Evolutionary conservation across 2,113 vertebrate genomes (phyloP).

Genomic region (Neomonachus schauinslandi): DNA sequence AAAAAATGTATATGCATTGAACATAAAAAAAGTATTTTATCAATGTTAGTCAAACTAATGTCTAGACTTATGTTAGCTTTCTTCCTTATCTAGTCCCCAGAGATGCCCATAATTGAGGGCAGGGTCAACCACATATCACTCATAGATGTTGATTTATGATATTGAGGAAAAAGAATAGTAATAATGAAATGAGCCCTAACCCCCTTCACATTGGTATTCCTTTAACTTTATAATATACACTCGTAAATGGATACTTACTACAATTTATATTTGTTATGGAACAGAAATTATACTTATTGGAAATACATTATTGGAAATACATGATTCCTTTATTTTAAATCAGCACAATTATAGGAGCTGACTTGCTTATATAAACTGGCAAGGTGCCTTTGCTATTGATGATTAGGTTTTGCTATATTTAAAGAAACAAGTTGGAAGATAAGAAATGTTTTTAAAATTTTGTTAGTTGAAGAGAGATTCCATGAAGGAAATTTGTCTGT

Average conservation of each 20-base stretch:
- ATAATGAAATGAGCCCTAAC: neutral
- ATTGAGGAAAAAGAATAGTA: neutral
- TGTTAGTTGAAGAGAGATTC: neutral
- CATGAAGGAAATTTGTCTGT: neutral
- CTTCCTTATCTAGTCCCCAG: neutral
- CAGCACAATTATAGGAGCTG: neutral
- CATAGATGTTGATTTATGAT: neutral
- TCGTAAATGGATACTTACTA: neutral
- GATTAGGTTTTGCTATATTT: neutral
- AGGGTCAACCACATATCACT: neutral
- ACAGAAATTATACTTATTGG: neutral
- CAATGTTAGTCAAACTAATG: neutral
- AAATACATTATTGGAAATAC: neutral
- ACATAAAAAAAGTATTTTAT: neutral
- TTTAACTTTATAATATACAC: neutral
- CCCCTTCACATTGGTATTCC: neutral
- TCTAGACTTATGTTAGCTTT: neutral
- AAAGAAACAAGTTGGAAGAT: neutral
- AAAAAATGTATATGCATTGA: neutral
- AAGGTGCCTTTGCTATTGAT: neutral
- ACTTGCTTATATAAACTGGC: neutral
- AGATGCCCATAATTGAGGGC: neutral
- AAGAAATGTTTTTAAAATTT: neutral
- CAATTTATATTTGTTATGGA: neutral
- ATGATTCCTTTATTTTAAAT: neutral